Conservation (phyloP, 2,888 invertebrate genomes). For the Agriopis aurantiaria region DNA sequence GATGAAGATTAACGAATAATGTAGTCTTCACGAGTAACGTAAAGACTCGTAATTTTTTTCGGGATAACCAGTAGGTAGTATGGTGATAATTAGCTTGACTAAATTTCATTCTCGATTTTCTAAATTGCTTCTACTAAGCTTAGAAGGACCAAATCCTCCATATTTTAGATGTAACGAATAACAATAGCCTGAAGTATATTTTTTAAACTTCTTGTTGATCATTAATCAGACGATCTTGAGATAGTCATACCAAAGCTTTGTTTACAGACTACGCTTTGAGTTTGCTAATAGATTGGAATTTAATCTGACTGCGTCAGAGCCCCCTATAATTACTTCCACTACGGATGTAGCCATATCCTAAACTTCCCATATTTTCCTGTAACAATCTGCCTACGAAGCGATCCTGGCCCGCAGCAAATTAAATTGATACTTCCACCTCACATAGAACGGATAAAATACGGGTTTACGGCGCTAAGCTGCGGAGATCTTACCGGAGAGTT, state of each 20-base stretch:
- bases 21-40: too few relatives aligned
- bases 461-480: constrained; percentile 45
- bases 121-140: too few relatives aligned
- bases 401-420: constrained; percentile 56
- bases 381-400: constrained; percentile 52
- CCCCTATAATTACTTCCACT: constrained; percentile 17
- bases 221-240: background rate
- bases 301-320: constrained; percentile 12
- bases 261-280: background rate
- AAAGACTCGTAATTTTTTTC: too few relatives aligned
- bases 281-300: constrained; percentile 11
- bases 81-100: too few relatives aligned
- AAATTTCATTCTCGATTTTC: too few relatives aligned
- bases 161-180: background rate
- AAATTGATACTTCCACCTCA: constrained; percentile 59
- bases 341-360: constrained; percentile 41
- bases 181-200: background rate
- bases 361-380: constrained; percentile 53
- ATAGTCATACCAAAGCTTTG: constrained; percentile 2
- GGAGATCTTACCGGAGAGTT: constrained; percentile 36
- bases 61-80: too few relatives aligned
- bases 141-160: too few relatives aligned
- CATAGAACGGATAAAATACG: constrained; percentile 50
- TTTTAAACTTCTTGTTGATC: background rate
- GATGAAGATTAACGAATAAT: too few relatives aligned